Evolutionary conservation across 2,888 invertebrate genomes (phyloP).

Genomic region (Tachina grossa): DNA sequence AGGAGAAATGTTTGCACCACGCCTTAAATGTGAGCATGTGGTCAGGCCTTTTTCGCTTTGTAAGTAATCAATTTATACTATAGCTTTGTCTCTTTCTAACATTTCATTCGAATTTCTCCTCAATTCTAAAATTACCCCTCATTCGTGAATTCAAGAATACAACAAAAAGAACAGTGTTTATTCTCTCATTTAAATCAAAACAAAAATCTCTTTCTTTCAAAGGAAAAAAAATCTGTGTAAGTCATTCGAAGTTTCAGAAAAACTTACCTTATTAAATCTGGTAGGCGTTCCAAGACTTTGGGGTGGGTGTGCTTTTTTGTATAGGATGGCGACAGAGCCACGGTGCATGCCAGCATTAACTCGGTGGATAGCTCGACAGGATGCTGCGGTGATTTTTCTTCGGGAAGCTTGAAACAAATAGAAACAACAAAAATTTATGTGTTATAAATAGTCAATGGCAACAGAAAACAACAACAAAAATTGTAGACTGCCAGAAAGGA

Average conservation of each 20-base stretch:
- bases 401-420: constrained; percentile 79
- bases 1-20: constrained; percentile 54
- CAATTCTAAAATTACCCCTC: constrained; percentile 48
- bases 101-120: constrained; percentile 67
- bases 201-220: constrained; percentile 11
- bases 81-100: constrained; percentile 24
- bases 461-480: constrained; percentile 19
- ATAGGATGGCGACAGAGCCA: constrained; percentile 82
- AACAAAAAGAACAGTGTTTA: background rate
- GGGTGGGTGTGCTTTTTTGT: constrained; percentile 82
- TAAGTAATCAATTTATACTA: background rate
- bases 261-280: constrained; percentile 83
- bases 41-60: background rate
- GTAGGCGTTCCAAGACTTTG: constrained; percentile 83
- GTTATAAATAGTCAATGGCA: constrained; percentile 19
- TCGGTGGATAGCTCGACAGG: constrained; percentile 83
- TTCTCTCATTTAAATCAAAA: constrained; percentile 37
- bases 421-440: constrained; percentile 27
- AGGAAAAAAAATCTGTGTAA: constrained; percentile 31
- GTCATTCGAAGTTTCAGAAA: constrained; percentile 25
- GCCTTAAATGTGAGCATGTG: constrained; percentile 17
- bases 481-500: constrained; percentile 15
- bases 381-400: constrained; percentile 83
- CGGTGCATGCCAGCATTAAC: constrained; percentile 83
- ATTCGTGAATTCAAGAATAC: background rate